These are phyloP conservation scores for Bombus balteatus DNA, from an alignment of 1,140 invertebrate genomes.

Conservation along the genomic window DNA sequence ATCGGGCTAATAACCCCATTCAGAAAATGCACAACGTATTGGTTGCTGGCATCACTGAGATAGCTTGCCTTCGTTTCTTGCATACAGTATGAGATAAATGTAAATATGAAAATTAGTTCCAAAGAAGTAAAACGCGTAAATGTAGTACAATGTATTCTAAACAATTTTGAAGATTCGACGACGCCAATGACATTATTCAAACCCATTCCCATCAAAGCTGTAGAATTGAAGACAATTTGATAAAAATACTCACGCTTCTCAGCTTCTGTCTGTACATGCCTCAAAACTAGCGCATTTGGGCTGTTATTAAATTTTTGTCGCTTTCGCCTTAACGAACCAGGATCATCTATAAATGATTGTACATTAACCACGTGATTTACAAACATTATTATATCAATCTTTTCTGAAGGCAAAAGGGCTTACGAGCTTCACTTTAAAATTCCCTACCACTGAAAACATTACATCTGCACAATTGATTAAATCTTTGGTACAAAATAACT, in stretches of 20 bases:
- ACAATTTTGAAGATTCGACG: not conserved
- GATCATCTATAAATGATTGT: conserved; percentile 70
- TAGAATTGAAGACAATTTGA: conserved; percentile 56
- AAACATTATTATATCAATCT: conserved; percentile 37
- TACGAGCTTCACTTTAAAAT: not conserved
- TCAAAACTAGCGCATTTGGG: conserved; percentile 82
- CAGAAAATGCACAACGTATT: conserved; percentile 52
- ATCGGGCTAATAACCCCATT: conserved; percentile 11
- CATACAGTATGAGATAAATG: conserved; percentile 12
- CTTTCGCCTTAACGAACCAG: conserved; percentile 71
- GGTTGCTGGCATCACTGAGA: conserved; percentile 15
- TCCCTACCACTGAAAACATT: not conserved
- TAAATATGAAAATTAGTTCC: conserved; percentile 39
- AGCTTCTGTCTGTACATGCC: conserved; percentile 82
- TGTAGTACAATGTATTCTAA: conserved; percentile 31
- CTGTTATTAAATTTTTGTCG: conserved; percentile 84
- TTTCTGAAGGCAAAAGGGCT: conserved; percentile 37
- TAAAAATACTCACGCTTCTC: conserved; percentile 84
- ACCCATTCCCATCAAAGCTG: conserved; percentile 62
- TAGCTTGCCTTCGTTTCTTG: conserved; percentile 33
- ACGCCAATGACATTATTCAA: conserved; percentile 41
- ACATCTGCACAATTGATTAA: not conserved
- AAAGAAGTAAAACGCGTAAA: conserved; percentile 16
- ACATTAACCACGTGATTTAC: conserved; percentile 55
- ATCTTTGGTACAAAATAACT: conserved; percentile 15